These are phyloP conservation scores for Trachelipus rathkii DNA, from an alignment of 1,140 invertebrate species.

Conservation along the genomic window DNA sequence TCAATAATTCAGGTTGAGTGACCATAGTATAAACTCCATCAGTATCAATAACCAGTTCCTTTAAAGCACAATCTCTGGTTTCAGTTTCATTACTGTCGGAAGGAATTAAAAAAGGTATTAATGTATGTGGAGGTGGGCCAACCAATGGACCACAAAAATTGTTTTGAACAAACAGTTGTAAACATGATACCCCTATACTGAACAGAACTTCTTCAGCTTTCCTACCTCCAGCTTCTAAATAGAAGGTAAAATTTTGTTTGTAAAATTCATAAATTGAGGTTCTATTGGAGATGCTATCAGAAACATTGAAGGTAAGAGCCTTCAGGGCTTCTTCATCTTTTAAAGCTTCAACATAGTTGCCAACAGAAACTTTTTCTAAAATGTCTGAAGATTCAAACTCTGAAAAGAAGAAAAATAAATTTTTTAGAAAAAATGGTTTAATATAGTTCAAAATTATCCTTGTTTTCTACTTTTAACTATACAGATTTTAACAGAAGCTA, in stretches of 20 bases:
- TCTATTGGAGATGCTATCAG: background rate
- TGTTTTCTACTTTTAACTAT: too few relatives aligned
- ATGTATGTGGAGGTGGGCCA: constrained; percentile 33
- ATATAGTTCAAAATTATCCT: too few relatives aligned
- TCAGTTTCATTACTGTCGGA: constrained; percentile 6
- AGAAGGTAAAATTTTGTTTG: background rate
- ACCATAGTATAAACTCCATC: constrained; percentile 42
- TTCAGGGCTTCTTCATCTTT: background rate
- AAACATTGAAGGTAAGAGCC: background rate
- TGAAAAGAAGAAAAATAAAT: background rate
- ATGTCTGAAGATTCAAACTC: background rate
- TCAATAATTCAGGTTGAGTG: constrained; percentile 32
- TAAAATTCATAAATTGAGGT: background rate
- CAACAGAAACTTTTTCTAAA: background rate
- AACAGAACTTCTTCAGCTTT: constrained; percentile 41
- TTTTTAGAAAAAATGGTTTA: background rate
- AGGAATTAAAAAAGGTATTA: constrained; percentile 27
- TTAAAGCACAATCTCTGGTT: constrained; percentile 30
- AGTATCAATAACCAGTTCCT: constrained; percentile 34
- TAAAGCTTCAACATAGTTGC: constrained; percentile 4
- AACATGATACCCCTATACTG: constrained; percentile 56
- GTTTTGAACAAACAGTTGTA: constrained; percentile 69
- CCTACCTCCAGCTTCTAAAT: background rate
- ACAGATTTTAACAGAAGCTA: too few relatives aligned
- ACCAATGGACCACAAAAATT: constrained; percentile 74